A percentile compares a stretch with the other conserved stretches of the same genome.
Conservation (phyloP, 2,797 vertebrate genomes). For the Spinus pinus region DNA sequence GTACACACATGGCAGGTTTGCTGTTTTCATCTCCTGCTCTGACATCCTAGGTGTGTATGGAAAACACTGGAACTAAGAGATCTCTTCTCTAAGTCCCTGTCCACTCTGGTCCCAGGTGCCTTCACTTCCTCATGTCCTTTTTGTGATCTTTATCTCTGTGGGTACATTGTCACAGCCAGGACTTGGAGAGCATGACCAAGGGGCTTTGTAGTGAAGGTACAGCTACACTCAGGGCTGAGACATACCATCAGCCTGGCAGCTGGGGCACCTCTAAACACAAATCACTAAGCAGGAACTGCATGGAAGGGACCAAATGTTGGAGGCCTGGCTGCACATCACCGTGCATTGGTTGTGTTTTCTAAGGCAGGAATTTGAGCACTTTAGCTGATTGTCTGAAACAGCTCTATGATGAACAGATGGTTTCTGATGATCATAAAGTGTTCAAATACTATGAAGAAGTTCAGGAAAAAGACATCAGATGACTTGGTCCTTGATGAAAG, state of each 20-base stretch:
- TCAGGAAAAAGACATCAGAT: not conserved
- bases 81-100: not conserved
- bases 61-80: not conserved
- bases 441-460: not conserved
- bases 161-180: not conserved
- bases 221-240: not conserved
- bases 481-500: not conserved
- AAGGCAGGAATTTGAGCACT: not conserved
- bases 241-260: not conserved
- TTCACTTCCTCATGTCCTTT: not conserved
- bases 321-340: not conserved
- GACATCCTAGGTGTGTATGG: not conserved
- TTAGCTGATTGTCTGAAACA: not conserved
- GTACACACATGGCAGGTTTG: not conserved
- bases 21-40: not conserved
- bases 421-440: not conserved
- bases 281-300: not conserved
- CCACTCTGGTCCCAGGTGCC: not conserved
- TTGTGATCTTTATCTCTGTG: not conserved
- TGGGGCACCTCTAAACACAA: not conserved
- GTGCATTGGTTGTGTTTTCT: not conserved
- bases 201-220: not conserved
- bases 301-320: not conserved
- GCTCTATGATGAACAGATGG: not conserved
- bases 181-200: not conserved